Evolutionary conservation across 2,797 vertebrate species (phyloP), one percentile per base, ranked within the genome.

Genomic region (Hipposideros larvatus): DNA sequence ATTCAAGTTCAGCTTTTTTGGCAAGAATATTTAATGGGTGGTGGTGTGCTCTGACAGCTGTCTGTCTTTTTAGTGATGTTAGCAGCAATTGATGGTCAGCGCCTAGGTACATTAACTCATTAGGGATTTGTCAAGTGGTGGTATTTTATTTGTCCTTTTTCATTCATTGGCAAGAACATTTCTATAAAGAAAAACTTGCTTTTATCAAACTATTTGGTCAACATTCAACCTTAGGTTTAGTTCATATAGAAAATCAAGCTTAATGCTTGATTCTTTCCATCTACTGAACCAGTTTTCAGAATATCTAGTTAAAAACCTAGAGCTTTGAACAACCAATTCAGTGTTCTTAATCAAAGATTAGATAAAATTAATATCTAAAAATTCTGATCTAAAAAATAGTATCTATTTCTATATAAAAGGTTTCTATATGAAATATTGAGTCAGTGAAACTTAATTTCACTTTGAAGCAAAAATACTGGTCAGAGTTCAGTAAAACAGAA

Each of bases 331-430:
- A 87, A 90, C 8, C 66, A 92, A 96, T 37, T 73, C 22, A 73
- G 31, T 79, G 34, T 85, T 74, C n/a, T 70, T 93, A 83, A 91
- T 85, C 11, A 63, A 9, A 80, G 19, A 66, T 65, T 74, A 85
- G 28, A 85, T 63, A 93, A 89, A 87, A 94, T 74, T 57, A 95
- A 80, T 88, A 51, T 19, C n/a, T 93, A 93, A 79, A 90, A 90
- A 89, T 43, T 85, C 57, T 77, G 24, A 71, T 63, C 26, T 89
- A 51, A 94, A 37, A 94, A 84, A 84, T 88, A 75, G 77, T 26
- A 68, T 48, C 31, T 91, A 90, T 93, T 91, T 93, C 26, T 80
- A 43, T 70, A 6, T 71, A 93, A 95, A 80, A 65, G 26, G 87
- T 78, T 96, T 89, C 87, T 57, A 71, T 22, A 26, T 75, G 57